Evolutionary conservation across 2,888 invertebrate species (phyloP).

Genomic region (Nomada lathburiana): DNA sequence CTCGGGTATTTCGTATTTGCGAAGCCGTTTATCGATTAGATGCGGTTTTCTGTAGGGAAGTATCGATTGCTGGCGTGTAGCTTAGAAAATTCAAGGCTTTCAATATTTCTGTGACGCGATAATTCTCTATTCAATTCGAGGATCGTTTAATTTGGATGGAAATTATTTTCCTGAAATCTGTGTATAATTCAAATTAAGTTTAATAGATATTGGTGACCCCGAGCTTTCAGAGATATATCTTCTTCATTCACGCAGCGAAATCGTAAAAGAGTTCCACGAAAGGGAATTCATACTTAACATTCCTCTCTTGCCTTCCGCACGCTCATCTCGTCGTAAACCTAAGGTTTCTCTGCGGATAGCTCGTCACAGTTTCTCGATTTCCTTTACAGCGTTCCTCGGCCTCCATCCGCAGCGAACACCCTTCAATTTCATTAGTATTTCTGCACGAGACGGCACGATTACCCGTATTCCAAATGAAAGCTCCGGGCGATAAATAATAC

Average conservation of each 20-base stretch:
- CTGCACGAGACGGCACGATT: no score
- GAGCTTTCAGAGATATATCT: no score
- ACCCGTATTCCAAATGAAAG: no score
- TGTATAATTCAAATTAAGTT: neutral
- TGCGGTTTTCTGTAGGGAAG: neutral
- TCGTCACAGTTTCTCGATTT: neutral
- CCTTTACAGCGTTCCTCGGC: neutral
- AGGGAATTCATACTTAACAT: neutral
- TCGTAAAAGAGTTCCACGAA: no score
- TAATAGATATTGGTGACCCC: no score
- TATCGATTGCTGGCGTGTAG: neutral
- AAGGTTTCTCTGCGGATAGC: conserved; percentile 9
- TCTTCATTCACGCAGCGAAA: no score
- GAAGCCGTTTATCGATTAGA: neutral
- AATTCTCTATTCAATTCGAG: no score
- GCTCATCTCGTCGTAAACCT: neutral
- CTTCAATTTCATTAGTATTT: neutral
- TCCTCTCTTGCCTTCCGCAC: no score
- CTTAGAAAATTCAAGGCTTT: neutral
- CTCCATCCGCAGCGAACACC: neutral
- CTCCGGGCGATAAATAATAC: no score
- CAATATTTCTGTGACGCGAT: no score
- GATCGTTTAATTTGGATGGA: no score
- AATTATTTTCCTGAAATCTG: neutral
- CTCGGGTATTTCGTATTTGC: neutral